Conservation (phyloP, 1,140 invertebrate genomes). For the Caenorhabditis latens region DNA sequence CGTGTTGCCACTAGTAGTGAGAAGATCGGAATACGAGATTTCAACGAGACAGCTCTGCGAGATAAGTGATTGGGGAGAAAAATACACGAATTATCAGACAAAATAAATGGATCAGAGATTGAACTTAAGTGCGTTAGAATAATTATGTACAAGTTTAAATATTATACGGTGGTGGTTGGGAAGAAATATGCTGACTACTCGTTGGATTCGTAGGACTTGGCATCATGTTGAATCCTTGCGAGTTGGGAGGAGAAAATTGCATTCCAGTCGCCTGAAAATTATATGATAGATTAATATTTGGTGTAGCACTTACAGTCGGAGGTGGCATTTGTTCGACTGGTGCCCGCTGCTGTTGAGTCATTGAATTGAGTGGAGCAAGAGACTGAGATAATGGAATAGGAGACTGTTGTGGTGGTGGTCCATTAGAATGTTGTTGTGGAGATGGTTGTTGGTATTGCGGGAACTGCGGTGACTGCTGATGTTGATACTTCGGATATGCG, state of each 20-base stretch:
- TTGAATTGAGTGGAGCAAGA: neutral
- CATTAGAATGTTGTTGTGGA: slow-evolving; percentile 6
- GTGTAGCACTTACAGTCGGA: neutral
- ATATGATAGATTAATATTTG: neutral
- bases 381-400: slow-evolving; percentile 12
- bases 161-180: slow-evolving; percentile 29
- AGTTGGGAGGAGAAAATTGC: slow-evolving; percentile 1
- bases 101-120: neutral
- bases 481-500: neutral
- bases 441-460: slow-evolving; percentile 27
- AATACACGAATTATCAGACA: neutral
- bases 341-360: slow-evolving; percentile 30
- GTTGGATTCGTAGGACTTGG: neutral
- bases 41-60: no score
- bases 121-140: neutral
- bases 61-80: no score
- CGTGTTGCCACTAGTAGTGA: no score
- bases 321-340: slow-evolving; percentile 15
- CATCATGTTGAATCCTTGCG: slow-evolving; percentile 12
- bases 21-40: no score
- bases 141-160: slow-evolving; percentile 7
- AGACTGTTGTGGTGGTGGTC: neutral
- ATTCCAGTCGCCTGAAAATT: neutral
- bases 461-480: slow-evolving; percentile 42
- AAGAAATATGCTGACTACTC: neutral